Evolutionary conservation across 2,888 invertebrate species (phyloP), one percentile per base, ranked within the genome.

Genomic region (Dolichopus griseipennis): DNA sequence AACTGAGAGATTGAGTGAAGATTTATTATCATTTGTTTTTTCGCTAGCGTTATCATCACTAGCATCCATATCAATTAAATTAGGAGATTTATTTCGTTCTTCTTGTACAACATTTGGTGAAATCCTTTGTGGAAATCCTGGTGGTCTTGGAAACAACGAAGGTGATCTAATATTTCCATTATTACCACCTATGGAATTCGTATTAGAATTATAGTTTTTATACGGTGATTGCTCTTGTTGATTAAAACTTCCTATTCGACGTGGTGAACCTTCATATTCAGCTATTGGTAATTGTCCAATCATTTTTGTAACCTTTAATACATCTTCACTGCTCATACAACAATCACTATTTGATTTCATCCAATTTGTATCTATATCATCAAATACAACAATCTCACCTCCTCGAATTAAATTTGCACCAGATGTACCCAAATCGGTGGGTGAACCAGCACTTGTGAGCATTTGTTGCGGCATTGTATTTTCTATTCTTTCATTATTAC

Each of bases 241-340:
- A 37, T 74, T 72, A 69, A 73, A 69, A 66, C 88, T 85, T 6
- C 93, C 94, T 78, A 94, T 94, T 73, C 95, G 86, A 73, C 93
- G 84, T 20, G 95, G 95, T 63, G 94, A 95, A 20, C 93, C 94
- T 74, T 95, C 93, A 78, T 95, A 95, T 77, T 95, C 93, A 22
- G 95, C 93, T 74, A 95, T 95, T n/a, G 94, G 94, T 64, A 81
- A 70, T 68, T 80, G 80, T 2, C 81, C 81, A 74, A 81, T 81
- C 81, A 81, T 81, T 74, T 81, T 81, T 27, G 81, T 81, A 0
- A 81, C 79, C 72, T 81, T 81, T 1, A 80, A 72, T 1, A 80
- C 74, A 72, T 80, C 80, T 61, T 80, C 80, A 21, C 75, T 76
- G 68, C 72, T 76, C 61, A n/a, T 67, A 34, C 21, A 61, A 43